phyloP scores from a whole-genome alignment of 2,113 vertebrate species.

The Pteruthius melanotis region DNA sequence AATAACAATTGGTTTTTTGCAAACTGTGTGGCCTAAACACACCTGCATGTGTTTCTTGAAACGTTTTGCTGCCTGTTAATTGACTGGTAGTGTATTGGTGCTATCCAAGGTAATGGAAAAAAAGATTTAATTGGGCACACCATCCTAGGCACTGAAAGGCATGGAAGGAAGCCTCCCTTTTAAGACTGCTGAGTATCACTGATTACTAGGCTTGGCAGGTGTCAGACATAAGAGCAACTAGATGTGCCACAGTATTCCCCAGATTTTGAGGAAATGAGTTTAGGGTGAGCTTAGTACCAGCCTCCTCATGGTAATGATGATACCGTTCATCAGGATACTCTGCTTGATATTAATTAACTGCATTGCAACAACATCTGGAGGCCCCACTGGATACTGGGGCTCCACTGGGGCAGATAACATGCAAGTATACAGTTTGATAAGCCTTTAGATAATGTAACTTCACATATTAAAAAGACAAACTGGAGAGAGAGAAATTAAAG shows the following conservation, averaged over 20 bases:
- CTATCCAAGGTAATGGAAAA: not conserved
- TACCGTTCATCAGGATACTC: not conserved
- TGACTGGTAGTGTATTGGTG: not conserved
- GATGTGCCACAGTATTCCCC: not conserved
- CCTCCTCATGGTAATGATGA: not conserved
- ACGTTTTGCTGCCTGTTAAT: not conserved
- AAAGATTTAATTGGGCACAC: not conserved
- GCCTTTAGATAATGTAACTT: not conserved
- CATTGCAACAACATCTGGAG: not conserved
- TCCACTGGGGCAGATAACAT: not conserved
- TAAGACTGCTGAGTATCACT: not conserved
- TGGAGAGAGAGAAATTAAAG: not conserved
- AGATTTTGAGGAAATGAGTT: not conserved
- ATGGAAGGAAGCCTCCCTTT: not conserved
- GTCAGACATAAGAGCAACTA: not conserved
- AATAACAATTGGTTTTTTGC: not conserved
- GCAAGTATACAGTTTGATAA: not conserved
- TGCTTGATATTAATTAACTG: constrained; percentile 4
- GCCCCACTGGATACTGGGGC: not conserved
- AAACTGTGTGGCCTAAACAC: not conserved
- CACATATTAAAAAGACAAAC: not conserved
- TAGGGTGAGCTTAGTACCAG: not conserved
- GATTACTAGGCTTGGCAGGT: not conserved
- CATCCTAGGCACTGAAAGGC: not conserved
- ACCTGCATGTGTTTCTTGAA: constrained; percentile 2